Base-by-base conservation (phyloP, 2,888 invertebrate genomes). In the Drosophila stalkeri region DNA sequence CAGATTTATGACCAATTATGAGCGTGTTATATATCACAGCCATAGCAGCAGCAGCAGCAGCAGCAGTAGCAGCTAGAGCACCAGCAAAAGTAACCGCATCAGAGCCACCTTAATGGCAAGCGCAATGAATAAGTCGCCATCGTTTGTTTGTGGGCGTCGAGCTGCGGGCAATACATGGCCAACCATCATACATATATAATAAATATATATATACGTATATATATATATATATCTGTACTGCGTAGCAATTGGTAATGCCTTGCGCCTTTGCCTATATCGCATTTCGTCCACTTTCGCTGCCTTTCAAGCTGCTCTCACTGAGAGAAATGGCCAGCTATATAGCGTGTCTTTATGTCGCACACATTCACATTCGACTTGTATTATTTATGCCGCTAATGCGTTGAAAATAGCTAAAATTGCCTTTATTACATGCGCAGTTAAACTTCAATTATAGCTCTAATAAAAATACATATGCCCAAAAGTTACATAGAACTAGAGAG, bases 1-100 rank as follows among this genome's bases (percentile, higher is more conserved):
- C 91, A 91, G 92, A 91, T 91, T 91, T 91, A 91, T 91, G 92
- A 91, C 91, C 91, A 91, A 91, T 91, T 91, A 91, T 91, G 91
- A 90, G 91, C 90, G 90, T 91, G 91, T 91, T 90, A 91, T 91
- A 91, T 91, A 89, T 91, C 91, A 90, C 91, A 86, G 81, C 51
- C 61, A n/a, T n/a, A n/a, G 49, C 47, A 63, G 44, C 63, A 72
- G 52, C 56, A 20, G 44, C 31, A 31, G 31, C 31, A 5, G 14
- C 14, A 37, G 37, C 37, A 39, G 39, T 39, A 61, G 39, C 39
- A 56, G 49, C 44, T 16, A 39, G 39, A 41, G 49, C 33, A 51
- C 35, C 51, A 51, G 27, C 51, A 64, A 63, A 59, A 64, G 65
- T 64, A 78, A 57, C 65, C 60, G 71, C 83, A 71, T 71, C 65